phyloP scores from a whole-genome alignment of 2,888 invertebrate genomes.

The Aphidius colemani region DNA sequence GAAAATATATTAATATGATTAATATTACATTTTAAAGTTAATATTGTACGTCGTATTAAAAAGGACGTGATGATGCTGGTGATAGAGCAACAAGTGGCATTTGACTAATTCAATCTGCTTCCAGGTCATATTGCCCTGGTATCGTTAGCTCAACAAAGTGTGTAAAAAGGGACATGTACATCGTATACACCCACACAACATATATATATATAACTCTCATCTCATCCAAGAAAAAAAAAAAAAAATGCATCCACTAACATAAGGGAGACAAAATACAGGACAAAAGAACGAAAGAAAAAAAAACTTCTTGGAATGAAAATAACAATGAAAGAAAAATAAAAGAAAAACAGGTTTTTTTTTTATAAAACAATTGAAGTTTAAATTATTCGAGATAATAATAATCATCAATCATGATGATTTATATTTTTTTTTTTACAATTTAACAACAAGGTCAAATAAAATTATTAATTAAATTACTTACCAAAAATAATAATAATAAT shows the following conservation, averaged over 20 bases:
- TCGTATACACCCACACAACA: slow-evolving; percentile 14
- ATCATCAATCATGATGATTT: background rate
- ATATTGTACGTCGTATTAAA: too few species aligned
- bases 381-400: background rate
- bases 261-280: background rate
- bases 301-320: background rate
- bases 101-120: background rate
- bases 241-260: background rate
- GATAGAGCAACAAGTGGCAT: slow-evolving; percentile 16
- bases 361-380: too few species aligned
- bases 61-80: too few species aligned
- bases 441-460: slow-evolving; percentile 1
- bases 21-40: too few species aligned
- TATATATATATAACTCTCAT: background rate
- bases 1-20: too few species aligned
- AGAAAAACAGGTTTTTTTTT: too few species aligned
- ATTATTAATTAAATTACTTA: slow-evolving; percentile 13
- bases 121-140: background rate
- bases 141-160: background rate
- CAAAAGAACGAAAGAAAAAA: background rate
- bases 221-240: background rate
- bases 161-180: slow-evolving; percentile 17
- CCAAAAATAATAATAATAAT: background rate
- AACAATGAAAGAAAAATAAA: background rate
- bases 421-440: slow-evolving; percentile 1